Evolutionary conservation across 2,797 vertebrate species (phyloP).

Genomic region (Mionectes olivaceus): DNA sequence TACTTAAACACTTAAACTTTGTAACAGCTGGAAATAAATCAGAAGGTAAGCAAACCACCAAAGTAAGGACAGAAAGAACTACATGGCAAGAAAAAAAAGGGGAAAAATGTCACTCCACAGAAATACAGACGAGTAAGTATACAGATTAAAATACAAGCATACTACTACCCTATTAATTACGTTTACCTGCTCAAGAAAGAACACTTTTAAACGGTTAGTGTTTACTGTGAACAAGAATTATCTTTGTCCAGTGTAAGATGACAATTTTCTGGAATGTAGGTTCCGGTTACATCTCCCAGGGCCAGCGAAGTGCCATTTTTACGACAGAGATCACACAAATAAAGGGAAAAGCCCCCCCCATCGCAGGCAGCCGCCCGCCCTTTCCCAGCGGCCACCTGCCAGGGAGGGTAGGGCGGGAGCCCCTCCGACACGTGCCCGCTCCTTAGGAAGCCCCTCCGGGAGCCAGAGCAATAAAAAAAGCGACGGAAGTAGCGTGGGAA

Average conservation of each 20-base stretch:
- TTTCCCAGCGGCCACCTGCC: not conserved
- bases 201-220: fast-evolving
- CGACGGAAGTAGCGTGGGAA: fast-evolving
- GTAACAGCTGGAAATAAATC: not conserved
- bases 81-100: fast-evolving
- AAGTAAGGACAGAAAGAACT: not conserved
- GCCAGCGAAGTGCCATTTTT: fast-evolving
- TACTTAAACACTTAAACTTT: not conserved
- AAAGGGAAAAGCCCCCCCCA: not conserved
- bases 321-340: fast-evolving
- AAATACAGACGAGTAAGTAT: not conserved
- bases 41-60: not conserved
- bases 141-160: fast-evolving
- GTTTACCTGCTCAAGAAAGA: not conserved
- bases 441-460: not conserved
- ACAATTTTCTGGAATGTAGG: fast-evolving
- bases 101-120: fast-evolving
- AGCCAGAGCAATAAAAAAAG: fast-evolving
- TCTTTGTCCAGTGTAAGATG: fast-evolving
- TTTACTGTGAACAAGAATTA: fast-evolving
- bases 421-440: not conserved
- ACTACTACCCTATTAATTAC: fast-evolving
- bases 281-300: fast-evolving
- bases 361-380: not conserved
- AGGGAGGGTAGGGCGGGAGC: not conserved